A percentile compares a stretch with the other conserved stretches of the same genome.
These are phyloP conservation scores for Chironex yamaguchii DNA, from an alignment of 30 jellyfish, hydroid and myxozoan genomes.

Conservation along the genomic window DNA sequence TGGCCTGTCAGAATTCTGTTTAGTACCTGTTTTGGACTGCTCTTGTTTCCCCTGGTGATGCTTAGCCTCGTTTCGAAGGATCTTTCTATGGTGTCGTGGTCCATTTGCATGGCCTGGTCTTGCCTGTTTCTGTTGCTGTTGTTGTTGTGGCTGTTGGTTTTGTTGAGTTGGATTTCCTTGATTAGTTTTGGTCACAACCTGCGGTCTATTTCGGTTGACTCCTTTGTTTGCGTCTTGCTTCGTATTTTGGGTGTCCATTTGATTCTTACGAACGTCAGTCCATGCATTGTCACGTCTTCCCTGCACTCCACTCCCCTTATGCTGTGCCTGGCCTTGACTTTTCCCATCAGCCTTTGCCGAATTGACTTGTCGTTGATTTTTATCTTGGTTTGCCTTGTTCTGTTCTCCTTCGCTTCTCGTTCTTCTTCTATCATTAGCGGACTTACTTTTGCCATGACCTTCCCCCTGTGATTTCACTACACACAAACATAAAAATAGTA, in stretches of 20 bases:
- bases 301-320: conserved; percentile 5
- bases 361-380: not conserved
- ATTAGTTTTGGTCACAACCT: not conserved
- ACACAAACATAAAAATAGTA: no score
- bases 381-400: conserved; percentile 55
- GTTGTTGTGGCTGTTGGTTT: conserved; percentile 41
- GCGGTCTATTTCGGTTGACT: conserved; percentile 5
- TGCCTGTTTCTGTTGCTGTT: conserved; percentile 34
- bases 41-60: not conserved
- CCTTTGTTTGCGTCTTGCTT: conserved; percentile 15
- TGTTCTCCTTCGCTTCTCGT: conserved; percentile 81
- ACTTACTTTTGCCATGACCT: conserved; percentile 37
- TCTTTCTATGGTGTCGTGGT: conserved; percentile 69
- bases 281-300: conserved; percentile 34
- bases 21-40: not conserved
- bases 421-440: conserved; percentile 52
- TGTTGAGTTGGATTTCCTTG: conserved; percentile 52
- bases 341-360: conserved; percentile 14
- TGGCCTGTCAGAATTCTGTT: not conserved
- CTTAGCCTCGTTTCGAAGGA: conserved; percentile 56
- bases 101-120: conserved; percentile 13
- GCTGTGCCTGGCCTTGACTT: conserved; percentile 33
- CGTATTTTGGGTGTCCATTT: not conserved
- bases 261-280: not conserved
- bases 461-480: no score